phyloP scores from a whole-genome alignment of 2,113 vertebrate species.

The Pithys albifrons region DNA sequence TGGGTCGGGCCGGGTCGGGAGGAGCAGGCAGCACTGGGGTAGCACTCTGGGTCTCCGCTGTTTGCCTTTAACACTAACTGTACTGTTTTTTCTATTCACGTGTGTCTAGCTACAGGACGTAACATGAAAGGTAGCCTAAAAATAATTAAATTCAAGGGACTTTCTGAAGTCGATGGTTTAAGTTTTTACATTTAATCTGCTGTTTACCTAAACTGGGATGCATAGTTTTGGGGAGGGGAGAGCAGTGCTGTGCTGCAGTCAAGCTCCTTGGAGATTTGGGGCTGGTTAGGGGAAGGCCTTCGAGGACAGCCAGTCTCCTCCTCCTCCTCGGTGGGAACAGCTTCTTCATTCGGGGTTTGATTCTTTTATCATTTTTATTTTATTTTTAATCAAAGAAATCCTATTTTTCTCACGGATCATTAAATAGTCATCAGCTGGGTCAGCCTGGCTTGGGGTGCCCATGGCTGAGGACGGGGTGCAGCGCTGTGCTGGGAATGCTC shows the following conservation, averaged over 20 bases:
- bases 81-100: slow-evolving; percentile 94
- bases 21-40: slow-evolving; percentile 81
- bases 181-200: slow-evolving; percentile 88
- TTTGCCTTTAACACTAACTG: slow-evolving; percentile 99
- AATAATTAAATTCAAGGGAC: slow-evolving; percentile 82
- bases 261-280: slow-evolving; percentile 23
- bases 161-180: slow-evolving; percentile 78
- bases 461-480: background rate
- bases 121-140: slow-evolving; percentile 91
- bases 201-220: slow-evolving; percentile 83
- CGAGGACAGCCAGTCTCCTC: slow-evolving; percentile 34
- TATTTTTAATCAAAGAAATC: slow-evolving; percentile 77
- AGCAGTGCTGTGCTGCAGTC: slow-evolving; percentile 75
- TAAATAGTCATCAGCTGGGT: slow-evolving; percentile 56
- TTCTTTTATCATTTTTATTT: background rate
- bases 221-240: slow-evolving; percentile 66
- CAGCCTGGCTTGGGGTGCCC: slow-evolving; percentile 39
- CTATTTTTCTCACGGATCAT: slow-evolving; percentile 74
- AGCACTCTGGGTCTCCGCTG: slow-evolving; percentile 83
- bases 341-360: background rate
- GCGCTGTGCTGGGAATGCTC: background rate
- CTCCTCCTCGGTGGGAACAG: background rate
- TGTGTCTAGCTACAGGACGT: slow-evolving; percentile 92
- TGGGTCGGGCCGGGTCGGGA: slow-evolving; percentile 12
- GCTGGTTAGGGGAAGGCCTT: slow-evolving; percentile 41